Evolutionary conservation across 1,140 invertebrate species (phyloP).

Genomic region (fruit fly (Drosophila melanogaster)): Release_6_plus_ISO1_MT NC_004354.4:7417001-7417500

Average conservation of each 20-base stretch:
- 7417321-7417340: conserved; percentile 12
- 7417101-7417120: background rate
- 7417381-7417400: conserved; percentile 59
- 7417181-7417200: conserved; percentile 37
- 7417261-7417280: conserved; percentile 27
- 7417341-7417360: conserved; percentile 46
- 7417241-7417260: background rate
- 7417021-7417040: background rate
- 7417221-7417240: rapidly evolving
- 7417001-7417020: background rate
- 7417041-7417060: too few species aligned
- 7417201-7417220: conserved; percentile 36
- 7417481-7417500: too few species aligned
- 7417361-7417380: conserved; percentile 53
- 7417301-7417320: conserved; percentile 24
- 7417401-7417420: conserved; percentile 58
- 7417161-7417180: conserved; percentile 39
- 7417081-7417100: background rate
- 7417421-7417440: conserved; percentile 30
- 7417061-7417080: too few species aligned
- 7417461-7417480: background rate
- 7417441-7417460: background rate
- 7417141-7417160: conserved; percentile 21
- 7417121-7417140: conserved; percentile 49
- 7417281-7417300: conserved; percentile 10